Percentiles rank a stretch among this genome's conserved stretches.
phyloP scores from a whole-genome alignment of 2,113 vertebrate species.

The Illadopsis cleaveri region DNA sequence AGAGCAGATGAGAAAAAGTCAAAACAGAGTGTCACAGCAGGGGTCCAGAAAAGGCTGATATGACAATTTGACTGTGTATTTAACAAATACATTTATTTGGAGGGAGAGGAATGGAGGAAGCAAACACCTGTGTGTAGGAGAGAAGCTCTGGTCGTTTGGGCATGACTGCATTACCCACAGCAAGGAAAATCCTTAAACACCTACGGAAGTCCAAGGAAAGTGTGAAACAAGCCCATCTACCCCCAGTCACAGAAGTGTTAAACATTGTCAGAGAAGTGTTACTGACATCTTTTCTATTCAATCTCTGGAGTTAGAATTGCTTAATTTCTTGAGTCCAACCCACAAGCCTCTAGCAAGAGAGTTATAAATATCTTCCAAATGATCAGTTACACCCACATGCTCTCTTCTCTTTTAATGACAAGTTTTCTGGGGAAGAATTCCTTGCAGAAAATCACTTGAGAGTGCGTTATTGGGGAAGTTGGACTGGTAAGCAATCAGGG shows the following conservation, averaged over 20 bases:
- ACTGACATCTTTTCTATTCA: not conserved
- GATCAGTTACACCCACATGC: not conserved
- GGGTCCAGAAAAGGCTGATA: not conserved
- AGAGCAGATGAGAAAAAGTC: not conserved
- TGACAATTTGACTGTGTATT: not conserved
- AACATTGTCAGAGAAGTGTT: not conserved
- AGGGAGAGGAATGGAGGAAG: not conserved
- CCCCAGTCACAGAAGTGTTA: not conserved
- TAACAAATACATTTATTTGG: not conserved
- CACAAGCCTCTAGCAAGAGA: not conserved
- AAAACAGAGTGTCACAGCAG: not conserved
- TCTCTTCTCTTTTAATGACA: not conserved
- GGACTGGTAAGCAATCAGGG: not conserved
- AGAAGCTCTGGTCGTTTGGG: not conserved
- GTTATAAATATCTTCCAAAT: slow-evolving; percentile 23
- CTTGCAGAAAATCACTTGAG: not conserved
- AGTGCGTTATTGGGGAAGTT: not conserved
- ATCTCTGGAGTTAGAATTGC: not conserved
- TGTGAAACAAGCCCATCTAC: not conserved
- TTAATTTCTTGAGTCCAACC: not conserved
- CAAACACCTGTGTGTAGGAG: not conserved
- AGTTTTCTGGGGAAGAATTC: not conserved
- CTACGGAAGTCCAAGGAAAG: not conserved
- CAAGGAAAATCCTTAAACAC: not conserved
- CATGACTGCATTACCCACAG: not conserved